Evolutionary conservation across 2,113 vertebrate species (phyloP).

Genomic region (Aegotheles bennettii): DNA sequence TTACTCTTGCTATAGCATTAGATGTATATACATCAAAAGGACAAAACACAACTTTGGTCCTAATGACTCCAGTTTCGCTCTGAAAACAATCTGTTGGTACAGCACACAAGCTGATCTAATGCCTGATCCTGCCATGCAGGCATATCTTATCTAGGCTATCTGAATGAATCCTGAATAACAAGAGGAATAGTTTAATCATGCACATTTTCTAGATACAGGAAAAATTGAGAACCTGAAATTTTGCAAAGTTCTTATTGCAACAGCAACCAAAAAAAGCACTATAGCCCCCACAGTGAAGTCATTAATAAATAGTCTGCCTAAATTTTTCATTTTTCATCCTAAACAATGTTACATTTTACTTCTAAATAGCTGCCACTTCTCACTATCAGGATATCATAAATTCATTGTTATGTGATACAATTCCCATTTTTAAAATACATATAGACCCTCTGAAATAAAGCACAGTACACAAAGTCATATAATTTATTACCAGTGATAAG

Average conservation of each 20-base stretch:
- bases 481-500: background rate
- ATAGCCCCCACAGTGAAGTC: background rate
- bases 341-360: background rate
- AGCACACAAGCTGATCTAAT: background rate
- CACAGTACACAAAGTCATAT: background rate
- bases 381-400: background rate
- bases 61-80: background rate
- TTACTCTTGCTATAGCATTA: background rate
- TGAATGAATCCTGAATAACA: background rate
- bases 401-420: background rate
- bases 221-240: background rate
- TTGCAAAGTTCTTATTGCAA: background rate
- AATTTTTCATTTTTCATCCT: background rate
- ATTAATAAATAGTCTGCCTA: background rate
- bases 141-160: background rate
- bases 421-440: background rate
- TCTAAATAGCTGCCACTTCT: background rate
- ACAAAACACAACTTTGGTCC: background rate
- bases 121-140: background rate
- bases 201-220: background rate
- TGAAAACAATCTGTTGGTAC: background rate
- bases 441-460: background rate
- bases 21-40: background rate
- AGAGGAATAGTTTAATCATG: background rate
- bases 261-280: background rate